These are phyloP conservation scores for Megaleporinus macrocephalus DNA, from an alignment of 2,113 vertebrate species.

Conservation along the genomic window DNA sequence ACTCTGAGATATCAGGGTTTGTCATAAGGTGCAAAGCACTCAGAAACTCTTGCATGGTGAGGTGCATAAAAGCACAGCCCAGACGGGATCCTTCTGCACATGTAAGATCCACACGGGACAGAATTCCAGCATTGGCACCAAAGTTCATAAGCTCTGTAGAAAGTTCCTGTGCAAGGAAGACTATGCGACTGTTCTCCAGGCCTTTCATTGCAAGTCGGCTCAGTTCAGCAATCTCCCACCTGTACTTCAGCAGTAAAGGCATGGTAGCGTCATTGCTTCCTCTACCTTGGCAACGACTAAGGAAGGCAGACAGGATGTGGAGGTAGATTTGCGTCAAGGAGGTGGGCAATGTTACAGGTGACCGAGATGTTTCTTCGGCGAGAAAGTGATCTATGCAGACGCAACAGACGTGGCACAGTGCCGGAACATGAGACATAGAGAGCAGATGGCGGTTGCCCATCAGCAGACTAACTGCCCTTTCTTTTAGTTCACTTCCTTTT, in stretches of 20 bases:
- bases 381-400: constrained; percentile 82
- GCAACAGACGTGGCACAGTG: constrained; percentile 84
- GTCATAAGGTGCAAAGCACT: constrained; percentile 86
- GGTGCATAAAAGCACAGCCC: constrained; percentile 84
- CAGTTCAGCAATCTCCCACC: constrained; percentile 72
- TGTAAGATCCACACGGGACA: constrained; percentile 78
- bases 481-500: constrained; percentile 51
- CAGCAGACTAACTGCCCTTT: constrained; percentile 74
- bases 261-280: neutral
- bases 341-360: constrained; percentile 68
- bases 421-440: constrained; percentile 85
- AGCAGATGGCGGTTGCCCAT: constrained; percentile 73
- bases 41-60: constrained; percentile 90
- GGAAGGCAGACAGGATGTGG: constrained; percentile 78
- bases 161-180: constrained; percentile 80
- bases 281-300: constrained; percentile 57
- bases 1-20: constrained; percentile 69
- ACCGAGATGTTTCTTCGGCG: constrained; percentile 6
- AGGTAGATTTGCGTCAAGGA: constrained; percentile 87
- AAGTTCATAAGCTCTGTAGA: constrained; percentile 71
- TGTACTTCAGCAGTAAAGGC: constrained; percentile 54
- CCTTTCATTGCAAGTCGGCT: constrained; percentile 81
- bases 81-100: constrained; percentile 50
- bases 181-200: constrained; percentile 76
- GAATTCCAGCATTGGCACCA: constrained; percentile 71